Evolutionary conservation across 2,797 vertebrate genomes (phyloP), one percentile per base, ranked within the genome.

Genomic region (Micropoecilia bifurca): DNA sequence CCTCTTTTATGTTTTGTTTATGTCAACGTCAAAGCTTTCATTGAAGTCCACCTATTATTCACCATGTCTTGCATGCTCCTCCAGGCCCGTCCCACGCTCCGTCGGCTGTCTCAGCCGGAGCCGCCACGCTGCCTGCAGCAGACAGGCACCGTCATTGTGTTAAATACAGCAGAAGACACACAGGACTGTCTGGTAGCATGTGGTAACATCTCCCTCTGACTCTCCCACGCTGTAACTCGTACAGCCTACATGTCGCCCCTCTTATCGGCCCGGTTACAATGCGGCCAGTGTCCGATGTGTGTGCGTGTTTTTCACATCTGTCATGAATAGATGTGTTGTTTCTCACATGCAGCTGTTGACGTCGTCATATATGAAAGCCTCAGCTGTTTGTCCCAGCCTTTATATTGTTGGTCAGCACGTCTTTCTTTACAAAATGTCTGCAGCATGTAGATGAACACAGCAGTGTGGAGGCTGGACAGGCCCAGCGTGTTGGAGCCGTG

Each of bases 291-390:
- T 94, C 88, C 86, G 71, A 41, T 78, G 18, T 81, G 83, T 87
- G 90, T 78, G 59, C 41, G 68, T 28, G 41, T 45, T 28, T 45
- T 43, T 46, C 86, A 55, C 72, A 77, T 92, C 81, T 88, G 86
- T 88, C 83, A 82, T 94, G 89, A 94, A 94, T 91, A 81, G 91
- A 88, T 87, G 81, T 83, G 81, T 93, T 95, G 90, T 93, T 78
- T 88, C 82, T 80, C 68, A 74, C 63, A 72, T 88, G 90, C 94
- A 95, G 94, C 92, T 94, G 93, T 90, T 93, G 88, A 86, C 75
- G 81, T 80, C 89, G 81, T 81, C 50, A 46, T 84, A 73, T 79
- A 75, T 68, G 80, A 84, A 86, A 79, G 74, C 77, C 77, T 73
- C 77, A 28, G 81, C 74, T 84, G 83, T 86, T 61, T 76, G 46